These are phyloP conservation scores for Phalloptychus januarius DNA, from an alignment of 2,797 vertebrate genomes.

Conservation along the genomic window DNA sequence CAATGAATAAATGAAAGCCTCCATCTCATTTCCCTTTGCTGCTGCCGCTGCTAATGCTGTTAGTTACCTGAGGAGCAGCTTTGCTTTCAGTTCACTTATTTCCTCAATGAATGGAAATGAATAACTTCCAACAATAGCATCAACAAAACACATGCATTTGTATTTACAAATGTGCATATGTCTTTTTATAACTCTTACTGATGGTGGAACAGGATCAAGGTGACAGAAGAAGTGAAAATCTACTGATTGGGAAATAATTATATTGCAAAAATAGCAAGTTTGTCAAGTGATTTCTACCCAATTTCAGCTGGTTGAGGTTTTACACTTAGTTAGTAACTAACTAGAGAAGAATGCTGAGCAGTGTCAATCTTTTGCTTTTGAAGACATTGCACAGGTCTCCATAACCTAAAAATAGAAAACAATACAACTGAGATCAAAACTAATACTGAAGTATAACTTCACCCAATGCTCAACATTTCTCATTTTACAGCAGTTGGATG, in stretches of 20 bases:
- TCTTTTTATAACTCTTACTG: background rate
- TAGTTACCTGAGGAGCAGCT: constrained; percentile 50
- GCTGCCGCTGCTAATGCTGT: constrained; percentile 33
- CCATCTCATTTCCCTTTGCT: constrained; percentile 38
- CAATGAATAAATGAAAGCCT: constrained; percentile 62
- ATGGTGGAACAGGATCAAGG: background rate
- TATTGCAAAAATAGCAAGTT: background rate
- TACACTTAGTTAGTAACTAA: too few species aligned
- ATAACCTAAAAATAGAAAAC: too few species aligned
- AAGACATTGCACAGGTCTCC: too few species aligned
- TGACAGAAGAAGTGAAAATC: background rate
- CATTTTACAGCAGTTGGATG: too few species aligned
- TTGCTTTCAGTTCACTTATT: constrained; percentile 45
- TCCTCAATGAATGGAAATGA: constrained; percentile 37
- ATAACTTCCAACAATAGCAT: constrained; percentile 10
- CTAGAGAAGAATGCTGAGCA: too few species aligned
- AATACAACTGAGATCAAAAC: too few species aligned
- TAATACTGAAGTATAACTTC: too few species aligned
- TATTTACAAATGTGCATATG: background rate
- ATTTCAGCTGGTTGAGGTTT: background rate
- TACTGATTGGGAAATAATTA: background rate
- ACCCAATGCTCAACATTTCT: too few species aligned
- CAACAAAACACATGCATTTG: constrained; percentile 5
- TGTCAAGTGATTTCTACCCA: background rate
- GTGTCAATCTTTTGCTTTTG: too few species aligned